Evolutionary conservation across 2,888 invertebrate genomes (phyloP).

Genomic region (Pyrrhosoma nymphula): DNA sequence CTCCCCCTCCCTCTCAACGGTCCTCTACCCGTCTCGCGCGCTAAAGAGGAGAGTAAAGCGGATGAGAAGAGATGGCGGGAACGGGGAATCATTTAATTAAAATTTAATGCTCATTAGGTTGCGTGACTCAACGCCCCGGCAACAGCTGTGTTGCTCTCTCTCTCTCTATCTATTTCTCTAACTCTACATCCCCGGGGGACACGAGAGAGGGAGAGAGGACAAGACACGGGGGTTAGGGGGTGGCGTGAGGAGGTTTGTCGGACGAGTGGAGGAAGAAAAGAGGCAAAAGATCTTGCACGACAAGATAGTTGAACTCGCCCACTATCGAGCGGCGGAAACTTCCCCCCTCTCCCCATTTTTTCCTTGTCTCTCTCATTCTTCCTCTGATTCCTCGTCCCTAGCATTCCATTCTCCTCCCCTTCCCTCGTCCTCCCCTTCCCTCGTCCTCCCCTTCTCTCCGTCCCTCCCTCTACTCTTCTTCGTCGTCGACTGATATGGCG

Average conservation of each 20-base stretch:
- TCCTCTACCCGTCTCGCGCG: neutral
- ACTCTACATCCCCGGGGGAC: neutral
- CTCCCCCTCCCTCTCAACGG: too few relatives aligned
- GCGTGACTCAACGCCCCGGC: conserved; percentile 59
- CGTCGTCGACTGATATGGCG: neutral
- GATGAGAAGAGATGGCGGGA: neutral
- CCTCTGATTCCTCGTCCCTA: neutral
- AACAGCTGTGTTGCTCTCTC: conserved; percentile 33
- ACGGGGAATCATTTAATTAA: conserved; percentile 62
- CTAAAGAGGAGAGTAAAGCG: neutral
- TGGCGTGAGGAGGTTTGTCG: neutral
- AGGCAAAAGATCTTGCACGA: neutral
- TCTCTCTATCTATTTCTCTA: too few relatives aligned
- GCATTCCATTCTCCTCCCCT: neutral
- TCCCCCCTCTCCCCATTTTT: neutral
- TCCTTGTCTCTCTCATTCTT: neutral
- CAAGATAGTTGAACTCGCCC: conserved; percentile 43
- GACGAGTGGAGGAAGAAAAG: neutral
- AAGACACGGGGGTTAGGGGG: neutral
- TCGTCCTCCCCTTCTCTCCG: neutral
- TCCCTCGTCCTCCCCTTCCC: neutral
- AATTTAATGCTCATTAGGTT: conserved; percentile 62
- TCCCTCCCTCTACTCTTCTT: neutral
- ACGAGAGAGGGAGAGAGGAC: neutral
- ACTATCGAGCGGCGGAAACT: neutral